These are phyloP conservation scores for Cossypha heuglini DNA, from an alignment of 2,797 vertebrate species.

Conservation along the genomic window DNA sequence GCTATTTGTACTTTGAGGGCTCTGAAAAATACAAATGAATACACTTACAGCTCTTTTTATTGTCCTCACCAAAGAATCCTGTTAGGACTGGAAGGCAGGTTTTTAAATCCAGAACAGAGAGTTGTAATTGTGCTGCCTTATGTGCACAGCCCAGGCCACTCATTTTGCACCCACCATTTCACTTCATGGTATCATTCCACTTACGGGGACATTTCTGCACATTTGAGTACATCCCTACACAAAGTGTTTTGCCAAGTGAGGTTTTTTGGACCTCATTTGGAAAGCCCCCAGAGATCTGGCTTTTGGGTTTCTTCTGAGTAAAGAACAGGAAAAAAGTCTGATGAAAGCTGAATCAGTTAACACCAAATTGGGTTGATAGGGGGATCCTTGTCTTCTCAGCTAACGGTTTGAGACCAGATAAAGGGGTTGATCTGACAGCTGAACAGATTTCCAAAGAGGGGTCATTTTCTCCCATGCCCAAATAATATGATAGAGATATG, in stretches of 20 bases:
- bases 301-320: background rate
- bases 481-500: constrained; percentile 50
- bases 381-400: constrained; percentile 61
- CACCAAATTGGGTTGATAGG: constrained; percentile 60
- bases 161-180: constrained; percentile 52
- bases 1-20: background rate
- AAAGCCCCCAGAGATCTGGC: background rate
- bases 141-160: background rate
- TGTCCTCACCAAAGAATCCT: background rate
- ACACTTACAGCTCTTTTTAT: background rate
- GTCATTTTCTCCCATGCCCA: constrained; percentile 59
- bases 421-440: constrained; percentile 55
- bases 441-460: constrained; percentile 49
- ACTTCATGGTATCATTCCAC: constrained; percentile 45
- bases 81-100: background rate
- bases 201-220: constrained; percentile 27
- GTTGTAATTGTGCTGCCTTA: background rate
- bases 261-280: constrained; percentile 25
- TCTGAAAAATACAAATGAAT: background rate
- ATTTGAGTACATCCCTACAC: constrained; percentile 9
- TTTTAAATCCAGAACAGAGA: constrained; percentile 40
- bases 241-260: background rate
- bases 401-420: constrained; percentile 52
- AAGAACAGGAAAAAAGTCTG: background rate
- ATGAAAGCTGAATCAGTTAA: constrained; percentile 59